Evolutionary conservation across 2,113 vertebrate genomes (phyloP), one percentile per base, ranked within the genome.

Genomic region (Pipa parva): DNA sequence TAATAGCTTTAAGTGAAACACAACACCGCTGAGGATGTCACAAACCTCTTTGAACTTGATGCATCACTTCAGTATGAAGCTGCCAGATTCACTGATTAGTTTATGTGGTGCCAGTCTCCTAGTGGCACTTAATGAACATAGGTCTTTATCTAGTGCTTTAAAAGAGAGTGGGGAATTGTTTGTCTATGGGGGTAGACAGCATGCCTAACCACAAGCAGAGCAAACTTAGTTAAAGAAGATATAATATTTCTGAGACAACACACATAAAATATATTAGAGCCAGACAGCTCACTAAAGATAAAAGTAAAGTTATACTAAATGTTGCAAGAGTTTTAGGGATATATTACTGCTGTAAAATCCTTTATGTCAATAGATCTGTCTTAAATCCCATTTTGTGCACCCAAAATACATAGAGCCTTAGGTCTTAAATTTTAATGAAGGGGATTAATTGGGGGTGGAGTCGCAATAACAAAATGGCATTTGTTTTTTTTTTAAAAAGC

Each of bases 31-130:
- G 80, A 88, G 89, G 80, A 86, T 87, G 82, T 83, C 79, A 82
- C 63, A 63, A 27, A 75, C 87, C 81, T 82, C 90, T 95, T 94
- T 95, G 92, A 95, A 94, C 91, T 91, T 92, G 90, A 91, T 83
- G 87, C 88, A 92, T 88, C 85, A 80, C 79, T 71, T 64, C 79
- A 84, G 84, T 87, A 72, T 79, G 81, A 85, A 81, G 82, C 90
- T 90, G 85, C 82, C 71, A 71, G 82, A 79, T 76, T 77, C 71
- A 81, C 77, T 83, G 77, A 68, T 74, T 76, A 82, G 79, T 69
- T 85, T 89, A 83, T 80, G 75, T 72, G 79, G 77, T 84, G 77
- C 72, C 85, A 80, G 86, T 77, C 73, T 76, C 73, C 81, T 72
- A 81, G 83, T 76, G 80, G 79, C 80, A 77, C 54, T 79, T 82